Percentiles rank a stretch among this genome's conserved stretches.
Conservation (phyloP, 2,113 vertebrate genomes). For the Ageneiosus marmoratus region DNA sequence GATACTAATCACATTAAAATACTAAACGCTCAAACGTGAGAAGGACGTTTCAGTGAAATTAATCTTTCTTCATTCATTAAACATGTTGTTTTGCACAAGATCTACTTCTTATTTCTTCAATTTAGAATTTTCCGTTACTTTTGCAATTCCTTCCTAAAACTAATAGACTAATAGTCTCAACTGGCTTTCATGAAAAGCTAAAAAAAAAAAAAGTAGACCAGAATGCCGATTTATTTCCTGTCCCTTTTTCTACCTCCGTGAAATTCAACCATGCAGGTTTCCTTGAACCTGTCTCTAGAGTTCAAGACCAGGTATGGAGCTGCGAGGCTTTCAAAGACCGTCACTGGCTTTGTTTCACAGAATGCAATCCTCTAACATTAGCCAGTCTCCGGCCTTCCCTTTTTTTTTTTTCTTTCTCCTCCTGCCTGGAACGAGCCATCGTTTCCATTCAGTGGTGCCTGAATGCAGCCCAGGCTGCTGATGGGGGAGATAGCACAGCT, state of each 20-base stretch:
- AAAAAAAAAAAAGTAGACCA: neutral
- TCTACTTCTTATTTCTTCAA: no score
- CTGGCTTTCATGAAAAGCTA: neutral
- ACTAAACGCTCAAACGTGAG: neutral
- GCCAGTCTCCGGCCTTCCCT: constrained; percentile 33
- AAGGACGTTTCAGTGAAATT: neutral
- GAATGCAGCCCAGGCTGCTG: constrained; percentile 46
- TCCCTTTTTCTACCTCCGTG: neutral
- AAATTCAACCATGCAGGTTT: constrained; percentile 29
- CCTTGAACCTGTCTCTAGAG: constrained; percentile 20
- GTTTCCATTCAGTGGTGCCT: constrained; percentile 47
- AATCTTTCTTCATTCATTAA: neutral
- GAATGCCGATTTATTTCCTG: constrained; percentile 9
- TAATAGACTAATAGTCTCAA: neutral
- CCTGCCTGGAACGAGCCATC: constrained; percentile 38
- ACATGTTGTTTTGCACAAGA: neutral
- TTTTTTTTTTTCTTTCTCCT: neutral
- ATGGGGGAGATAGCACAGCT: constrained; percentile 55
- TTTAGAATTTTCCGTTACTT: neutral
- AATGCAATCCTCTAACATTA: constrained; percentile 42
- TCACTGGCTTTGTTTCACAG: constrained; percentile 41
- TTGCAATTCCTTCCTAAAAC: neutral
- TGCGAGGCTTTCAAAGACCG: constrained; percentile 36
- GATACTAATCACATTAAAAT: neutral
- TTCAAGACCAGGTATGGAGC: constrained; percentile 40